Evolutionary conservation across 2,797 vertebrate genomes (phyloP).

Genomic region (Gobio occitaniae): DNA sequence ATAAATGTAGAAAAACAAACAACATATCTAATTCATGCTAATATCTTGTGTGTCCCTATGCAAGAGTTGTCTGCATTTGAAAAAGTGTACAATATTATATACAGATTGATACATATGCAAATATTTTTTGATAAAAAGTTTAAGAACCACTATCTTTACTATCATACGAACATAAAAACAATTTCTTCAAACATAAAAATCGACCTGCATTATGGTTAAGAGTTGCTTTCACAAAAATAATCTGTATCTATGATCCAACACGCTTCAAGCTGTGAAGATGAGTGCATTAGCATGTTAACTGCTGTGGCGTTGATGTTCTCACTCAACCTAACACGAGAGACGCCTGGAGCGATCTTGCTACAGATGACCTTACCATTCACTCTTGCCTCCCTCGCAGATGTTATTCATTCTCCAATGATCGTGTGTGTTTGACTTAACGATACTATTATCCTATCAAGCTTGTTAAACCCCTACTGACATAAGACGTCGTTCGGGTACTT

Average conservation of each 20-base stretch:
- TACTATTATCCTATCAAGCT: slow-evolving; percentile 42
- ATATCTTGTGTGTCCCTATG: not conserved
- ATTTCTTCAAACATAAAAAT: not conserved
- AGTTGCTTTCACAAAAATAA: not conserved
- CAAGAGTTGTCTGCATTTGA: not conserved
- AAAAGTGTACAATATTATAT: not conserved
- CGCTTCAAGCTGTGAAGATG: not conserved
- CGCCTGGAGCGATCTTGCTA: slow-evolving; percentile 1
- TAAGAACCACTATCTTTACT: not conserved
- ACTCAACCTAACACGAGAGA: slow-evolving; percentile 24
- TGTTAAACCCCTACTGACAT: slow-evolving; percentile 34
- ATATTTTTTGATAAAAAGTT: not conserved
- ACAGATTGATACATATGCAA: not conserved
- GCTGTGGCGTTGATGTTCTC: slow-evolving; percentile 24
- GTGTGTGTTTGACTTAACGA: slow-evolving; percentile 5
- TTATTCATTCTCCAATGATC: slow-evolving; percentile 24
- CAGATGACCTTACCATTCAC: slow-evolving; percentile 23
- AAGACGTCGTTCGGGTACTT: slow-evolving; percentile 21
- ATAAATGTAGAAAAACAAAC: not conserved
- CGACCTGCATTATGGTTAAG: not conserved
- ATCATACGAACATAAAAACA: not conserved
- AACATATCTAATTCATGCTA: not conserved
- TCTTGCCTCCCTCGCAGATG: slow-evolving; percentile 13
- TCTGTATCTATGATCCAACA: slow-evolving; percentile 1
- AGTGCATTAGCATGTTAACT: slow-evolving; percentile 33